A percentile compares a stretch with the other conserved stretches of the same genome.
phyloP scores from a whole-genome alignment of 2,113 vertebrate species.

The Montifringilla adamsi region DNA sequence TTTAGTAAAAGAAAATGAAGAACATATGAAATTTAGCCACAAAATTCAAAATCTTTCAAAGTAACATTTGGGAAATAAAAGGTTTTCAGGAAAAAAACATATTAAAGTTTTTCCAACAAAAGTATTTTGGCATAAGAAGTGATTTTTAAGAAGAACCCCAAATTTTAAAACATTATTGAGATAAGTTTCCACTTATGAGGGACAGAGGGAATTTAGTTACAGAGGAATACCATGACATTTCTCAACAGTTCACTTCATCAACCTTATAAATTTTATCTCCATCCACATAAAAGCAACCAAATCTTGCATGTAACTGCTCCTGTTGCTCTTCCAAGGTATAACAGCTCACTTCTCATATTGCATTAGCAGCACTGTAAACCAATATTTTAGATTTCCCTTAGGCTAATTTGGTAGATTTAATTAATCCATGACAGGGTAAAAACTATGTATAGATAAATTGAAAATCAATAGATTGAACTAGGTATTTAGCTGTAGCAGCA shows the following conservation, averaged over 20 bases:
- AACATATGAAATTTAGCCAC: not conserved
- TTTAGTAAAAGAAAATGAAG: not conserved
- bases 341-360: not conserved
- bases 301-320: not conserved
- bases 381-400: not conserved
- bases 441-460: not conserved
- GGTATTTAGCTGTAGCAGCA: not conserved
- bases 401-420: not conserved
- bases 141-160: not conserved
- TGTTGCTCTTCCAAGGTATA: not conserved
- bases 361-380: not conserved
- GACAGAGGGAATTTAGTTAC: not conserved
- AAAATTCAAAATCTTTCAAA: not conserved
- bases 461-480: not conserved
- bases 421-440: not conserved
- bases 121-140: not conserved
- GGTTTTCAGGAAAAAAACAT: not conserved
- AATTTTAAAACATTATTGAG: not conserved
- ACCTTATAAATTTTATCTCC: not conserved
- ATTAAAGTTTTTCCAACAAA: not conserved
- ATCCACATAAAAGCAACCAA: not conserved
- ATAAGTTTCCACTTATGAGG: not conserved
- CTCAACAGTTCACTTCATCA: not conserved
- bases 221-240: not conserved
- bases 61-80: not conserved